Evolutionary conservation across 2,113 vertebrate species (phyloP).

Genomic region (Quiscalus mexicanus): DNA sequence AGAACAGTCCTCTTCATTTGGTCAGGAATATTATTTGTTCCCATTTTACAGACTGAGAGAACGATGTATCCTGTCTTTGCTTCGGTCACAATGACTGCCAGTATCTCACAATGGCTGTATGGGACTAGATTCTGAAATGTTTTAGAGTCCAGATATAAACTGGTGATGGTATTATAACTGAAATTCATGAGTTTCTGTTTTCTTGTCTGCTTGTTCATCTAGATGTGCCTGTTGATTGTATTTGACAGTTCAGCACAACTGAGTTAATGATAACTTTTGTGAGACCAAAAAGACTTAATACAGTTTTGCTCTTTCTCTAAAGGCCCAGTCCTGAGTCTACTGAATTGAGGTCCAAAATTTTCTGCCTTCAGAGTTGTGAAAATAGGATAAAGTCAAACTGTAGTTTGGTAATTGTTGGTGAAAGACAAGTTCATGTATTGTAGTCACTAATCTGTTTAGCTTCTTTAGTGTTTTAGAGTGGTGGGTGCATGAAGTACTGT

Average conservation of each 20-base stretch:
- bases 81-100: neutral
- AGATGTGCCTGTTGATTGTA: neutral
- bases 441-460: neutral
- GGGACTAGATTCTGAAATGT: neutral
- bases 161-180: neutral
- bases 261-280: neutral
- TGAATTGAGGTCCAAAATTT: neutral
- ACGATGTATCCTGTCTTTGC: fast-evolving
- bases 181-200: neutral
- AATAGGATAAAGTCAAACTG: neutral
- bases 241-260: neutral
- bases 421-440: neutral
- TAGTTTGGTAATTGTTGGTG: neutral
- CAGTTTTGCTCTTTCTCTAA: neutral
- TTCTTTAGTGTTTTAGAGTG: neutral
- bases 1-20: neutral
- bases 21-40: neutral
- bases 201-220: neutral
- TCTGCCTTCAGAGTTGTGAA: neutral
- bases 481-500: neutral
- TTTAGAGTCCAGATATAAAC: neutral
- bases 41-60: neutral
- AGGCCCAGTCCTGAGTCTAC: neutral
- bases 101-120: neutral
- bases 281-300: constrained; percentile 15